Percentiles rank a stretch among this genome's conserved stretches.
These are phyloP conservation scores for Sebastes diaconus DNA, from an alignment of 2,797 vertebrate genomes.

Conservation along the genomic window DNA sequence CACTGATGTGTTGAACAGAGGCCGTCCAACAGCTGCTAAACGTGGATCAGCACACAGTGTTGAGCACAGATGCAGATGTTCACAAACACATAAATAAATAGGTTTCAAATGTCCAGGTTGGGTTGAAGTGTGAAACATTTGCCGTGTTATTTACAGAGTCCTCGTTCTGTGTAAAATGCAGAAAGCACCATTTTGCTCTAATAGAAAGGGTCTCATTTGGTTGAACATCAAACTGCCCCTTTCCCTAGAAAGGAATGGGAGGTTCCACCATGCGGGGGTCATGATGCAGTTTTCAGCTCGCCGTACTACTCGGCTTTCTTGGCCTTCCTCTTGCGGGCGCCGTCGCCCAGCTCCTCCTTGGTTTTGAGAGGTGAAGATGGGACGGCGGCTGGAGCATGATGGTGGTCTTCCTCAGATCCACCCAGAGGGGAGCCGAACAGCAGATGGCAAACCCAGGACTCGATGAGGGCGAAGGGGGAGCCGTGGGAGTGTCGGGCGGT, in stretches of 20 bases:
- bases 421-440: constrained; percentile 88
- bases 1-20: constrained; percentile 24
- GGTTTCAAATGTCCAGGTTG: constrained; percentile 58
- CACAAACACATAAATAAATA: constrained; percentile 69
- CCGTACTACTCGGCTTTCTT: constrained; percentile 93
- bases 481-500: constrained; percentile 95
- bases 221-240: constrained; percentile 69
- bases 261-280: constrained; percentile 49
- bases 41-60: constrained; percentile 45
- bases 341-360: constrained; percentile 95
- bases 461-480: constrained; percentile 91
- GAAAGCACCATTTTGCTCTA: constrained; percentile 76
- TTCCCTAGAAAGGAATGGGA: constrained; percentile 66
- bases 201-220: constrained; percentile 69
- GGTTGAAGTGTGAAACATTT: constrained; percentile 60
- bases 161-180: constrained; percentile 66
- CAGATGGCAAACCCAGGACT: constrained; percentile 88
- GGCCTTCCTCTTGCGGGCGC: constrained; percentile 92
- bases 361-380: constrained; percentile 86
- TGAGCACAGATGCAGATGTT: constrained; percentile 55
- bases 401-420: constrained; percentile 81
- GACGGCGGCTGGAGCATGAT: constrained; percentile 63
- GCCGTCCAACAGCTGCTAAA: constrained; percentile 14
- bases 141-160: constrained; percentile 78
- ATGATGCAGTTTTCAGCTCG: constrained; percentile 41